Percentiles rank a stretch among this genome's conserved stretches.
phyloP scores from a whole-genome alignment of 1,140 invertebrate species.

The Sesamia nonagrioides region DNA sequence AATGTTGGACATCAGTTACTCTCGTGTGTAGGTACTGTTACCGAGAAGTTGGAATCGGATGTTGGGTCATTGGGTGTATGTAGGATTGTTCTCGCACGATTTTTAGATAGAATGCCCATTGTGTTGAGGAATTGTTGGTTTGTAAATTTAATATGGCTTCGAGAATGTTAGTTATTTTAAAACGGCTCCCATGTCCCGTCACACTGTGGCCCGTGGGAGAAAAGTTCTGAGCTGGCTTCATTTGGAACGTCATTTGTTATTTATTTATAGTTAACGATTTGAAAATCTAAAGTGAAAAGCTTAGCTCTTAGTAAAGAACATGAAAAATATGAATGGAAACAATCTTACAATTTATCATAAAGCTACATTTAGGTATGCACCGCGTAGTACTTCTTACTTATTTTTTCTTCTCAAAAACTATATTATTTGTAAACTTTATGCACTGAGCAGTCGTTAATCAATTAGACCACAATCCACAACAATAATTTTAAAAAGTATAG shows the following conservation, averaged over 20 bases:
- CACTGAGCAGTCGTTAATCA: not conserved
- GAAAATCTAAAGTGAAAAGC: not conserved
- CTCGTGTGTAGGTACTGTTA: conserved; percentile 68
- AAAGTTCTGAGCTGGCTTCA: not conserved
- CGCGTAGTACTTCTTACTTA: not conserved
- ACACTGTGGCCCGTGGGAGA: conserved; percentile 9
- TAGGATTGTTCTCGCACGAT: conserved; percentile 55
- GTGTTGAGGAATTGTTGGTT: conserved; percentile 41
- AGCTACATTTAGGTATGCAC: too few relatives aligned
- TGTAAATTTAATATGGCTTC: conserved; percentile 28
- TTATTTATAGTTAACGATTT: not conserved
- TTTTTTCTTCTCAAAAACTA: not conserved
- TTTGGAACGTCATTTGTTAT: not conserved
- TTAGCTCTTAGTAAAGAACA: not conserved
- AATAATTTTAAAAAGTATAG: conserved; percentile 29
- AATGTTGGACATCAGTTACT: conserved; percentile 84
- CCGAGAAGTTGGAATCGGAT: conserved; percentile 63
- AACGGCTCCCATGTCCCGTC: not conserved
- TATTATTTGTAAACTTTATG: not conserved
- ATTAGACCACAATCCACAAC: not conserved
- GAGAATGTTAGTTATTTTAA: conserved; percentile 18
- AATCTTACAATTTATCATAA: not conserved
- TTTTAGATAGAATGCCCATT: conserved; percentile 54
- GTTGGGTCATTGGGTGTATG: conserved; percentile 47
- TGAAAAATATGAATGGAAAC: not conserved